These are phyloP conservation scores for Pollimyrus isidori DNA, from an alignment of 2,113 vertebrate genomes.

Conservation along the genomic window DNA sequence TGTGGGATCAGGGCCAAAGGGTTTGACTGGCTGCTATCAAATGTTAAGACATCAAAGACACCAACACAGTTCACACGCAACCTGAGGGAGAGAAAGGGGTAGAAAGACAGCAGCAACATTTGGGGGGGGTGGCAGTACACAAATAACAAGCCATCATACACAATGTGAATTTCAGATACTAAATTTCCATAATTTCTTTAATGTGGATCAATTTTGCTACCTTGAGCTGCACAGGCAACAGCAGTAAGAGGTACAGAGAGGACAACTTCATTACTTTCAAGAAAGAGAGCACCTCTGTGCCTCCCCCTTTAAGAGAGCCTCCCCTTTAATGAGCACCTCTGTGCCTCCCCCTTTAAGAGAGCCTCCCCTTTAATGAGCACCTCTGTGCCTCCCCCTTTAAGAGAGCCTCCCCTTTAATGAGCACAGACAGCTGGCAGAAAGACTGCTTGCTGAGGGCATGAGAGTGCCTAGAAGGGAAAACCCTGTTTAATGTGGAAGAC, in stretches of 20 bases:
- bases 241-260: background rate
- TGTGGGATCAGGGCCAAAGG: slow-evolving; percentile 76
- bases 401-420: background rate
- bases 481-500: background rate
- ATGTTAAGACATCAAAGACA: slow-evolving; percentile 75
- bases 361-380: background rate
- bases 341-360: background rate
- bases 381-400: background rate
- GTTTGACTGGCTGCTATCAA: slow-evolving; percentile 77
- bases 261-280: background rate
- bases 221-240: background rate
- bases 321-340: background rate
- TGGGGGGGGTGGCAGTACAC: background rate
- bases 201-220: background rate
- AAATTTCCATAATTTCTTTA: background rate
- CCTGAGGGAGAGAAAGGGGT: slow-evolving; percentile 37
- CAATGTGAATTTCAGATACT: background rate
- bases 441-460: background rate
- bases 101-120: background rate
- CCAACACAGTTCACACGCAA: slow-evolving; percentile 76
- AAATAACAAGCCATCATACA: background rate
- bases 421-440: background rate
- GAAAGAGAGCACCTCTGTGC: background rate
- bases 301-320: background rate
- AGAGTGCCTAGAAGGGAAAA: background rate